Conservation (phyloP, 2,797 vertebrate genomes). For the Ataeniobius toweri region DNA sequence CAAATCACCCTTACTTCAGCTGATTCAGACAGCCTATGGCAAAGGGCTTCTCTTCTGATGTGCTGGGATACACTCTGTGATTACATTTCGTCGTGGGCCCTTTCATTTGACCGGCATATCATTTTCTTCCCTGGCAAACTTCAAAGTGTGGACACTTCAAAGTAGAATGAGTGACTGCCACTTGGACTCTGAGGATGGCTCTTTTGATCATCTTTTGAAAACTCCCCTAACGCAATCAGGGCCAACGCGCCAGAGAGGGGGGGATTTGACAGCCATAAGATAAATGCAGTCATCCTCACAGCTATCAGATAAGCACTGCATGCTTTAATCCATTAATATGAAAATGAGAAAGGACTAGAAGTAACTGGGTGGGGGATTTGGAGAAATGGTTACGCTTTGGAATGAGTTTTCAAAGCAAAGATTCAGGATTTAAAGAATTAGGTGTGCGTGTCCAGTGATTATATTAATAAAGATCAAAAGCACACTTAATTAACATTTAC, state of each 20-base stretch:
- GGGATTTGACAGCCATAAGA: conserved; percentile 79
- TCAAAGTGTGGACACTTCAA: conserved; percentile 79
- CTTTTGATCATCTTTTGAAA: conserved; percentile 81
- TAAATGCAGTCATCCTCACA: conserved; percentile 78
- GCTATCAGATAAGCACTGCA: conserved; percentile 79
- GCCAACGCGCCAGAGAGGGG: conserved; percentile 64
- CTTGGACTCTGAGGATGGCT: conserved; percentile 74
- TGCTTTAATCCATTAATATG: conserved; percentile 78
- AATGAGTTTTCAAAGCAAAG: conserved; percentile 56
- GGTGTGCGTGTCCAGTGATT: conserved; percentile 21
- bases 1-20: conserved; percentile 59
- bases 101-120: conserved; percentile 78
- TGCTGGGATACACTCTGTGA: conserved; percentile 71
- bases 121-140: conserved; percentile 70
- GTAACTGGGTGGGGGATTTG: conserved; percentile 49
- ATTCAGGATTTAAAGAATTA: conserved; percentile 49
- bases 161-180: conserved; percentile 73
- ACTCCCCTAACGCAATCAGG: conserved; percentile 71
- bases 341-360: conserved; percentile 68
- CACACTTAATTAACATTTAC: conserved; percentile 20
- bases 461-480: conserved; percentile 41
- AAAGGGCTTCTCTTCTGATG: conserved; percentile 72
- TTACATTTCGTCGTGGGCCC: conserved; percentile 67
- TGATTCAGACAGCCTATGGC: conserved; percentile 55
- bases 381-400: conserved; percentile 56